phyloP scores from a whole-genome alignment of 92 coral and sea anemone species.

The Zoanthus solanderi region DNA sequence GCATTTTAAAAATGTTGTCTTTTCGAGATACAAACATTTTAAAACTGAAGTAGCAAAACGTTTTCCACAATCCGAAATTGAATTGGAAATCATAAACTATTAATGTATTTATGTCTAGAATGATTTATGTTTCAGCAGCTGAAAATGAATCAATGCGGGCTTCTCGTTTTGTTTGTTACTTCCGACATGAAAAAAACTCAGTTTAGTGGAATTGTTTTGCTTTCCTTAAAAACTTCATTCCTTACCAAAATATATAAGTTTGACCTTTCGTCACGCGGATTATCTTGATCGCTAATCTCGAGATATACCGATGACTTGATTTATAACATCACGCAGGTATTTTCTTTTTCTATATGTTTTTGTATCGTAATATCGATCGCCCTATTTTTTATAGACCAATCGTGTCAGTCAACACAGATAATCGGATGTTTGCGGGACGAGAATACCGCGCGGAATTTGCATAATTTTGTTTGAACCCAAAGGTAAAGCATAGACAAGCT shows the following conservation, averaged over 20 bases:
- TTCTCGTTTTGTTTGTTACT: neutral
- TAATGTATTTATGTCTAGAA: constrained; percentile 27
- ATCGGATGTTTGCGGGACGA: constrained; percentile 34
- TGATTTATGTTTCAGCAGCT: constrained; percentile 24
- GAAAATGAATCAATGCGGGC: constrained; percentile 5
- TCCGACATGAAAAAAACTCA: neutral
- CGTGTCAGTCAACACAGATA: neutral
- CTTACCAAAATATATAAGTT: neutral
- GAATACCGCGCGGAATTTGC: constrained; percentile 41
- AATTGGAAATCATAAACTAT: constrained; percentile 20
- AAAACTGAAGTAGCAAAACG: constrained; percentile 11
- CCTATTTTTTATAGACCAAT: constrained; percentile 26
- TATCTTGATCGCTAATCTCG: constrained; percentile 43
- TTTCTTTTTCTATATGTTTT: constrained; percentile 34
- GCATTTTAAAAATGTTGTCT: no score
- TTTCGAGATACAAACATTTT: no score
- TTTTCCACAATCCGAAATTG: constrained; percentile 14
- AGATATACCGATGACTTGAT: neutral
- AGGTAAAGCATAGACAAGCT: constrained; percentile 3
- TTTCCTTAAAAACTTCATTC: neutral
- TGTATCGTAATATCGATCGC: constrained; percentile 30
- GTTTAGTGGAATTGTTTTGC: neutral
- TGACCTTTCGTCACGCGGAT: neutral
- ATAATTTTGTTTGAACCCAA: constrained; percentile 16
- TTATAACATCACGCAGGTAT: constrained; percentile 20